phyloP scores from a whole-genome alignment of 2,888 invertebrate genomes.

The Drosophila picticornis region DNA sequence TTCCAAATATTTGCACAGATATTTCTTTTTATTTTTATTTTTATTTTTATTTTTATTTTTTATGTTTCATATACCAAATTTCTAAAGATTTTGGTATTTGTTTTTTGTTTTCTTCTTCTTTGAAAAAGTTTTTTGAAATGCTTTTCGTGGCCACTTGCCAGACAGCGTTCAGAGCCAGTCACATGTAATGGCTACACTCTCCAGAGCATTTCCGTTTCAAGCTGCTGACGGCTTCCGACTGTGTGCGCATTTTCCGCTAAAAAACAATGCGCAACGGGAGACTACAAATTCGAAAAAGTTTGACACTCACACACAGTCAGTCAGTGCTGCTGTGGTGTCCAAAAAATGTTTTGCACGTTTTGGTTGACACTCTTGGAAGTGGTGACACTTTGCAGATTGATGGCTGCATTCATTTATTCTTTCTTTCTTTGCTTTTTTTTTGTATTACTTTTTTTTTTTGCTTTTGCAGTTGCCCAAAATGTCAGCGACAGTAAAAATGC shows the following conservation, averaged over 20 bases:
- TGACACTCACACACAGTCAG: background rate
- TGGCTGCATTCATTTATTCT: constrained; percentile 55
- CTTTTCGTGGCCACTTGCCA: constrained; percentile 18
- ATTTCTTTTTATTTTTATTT: background rate
- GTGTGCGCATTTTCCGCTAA: constrained; percentile 16
- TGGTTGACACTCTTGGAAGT: constrained; percentile 50
- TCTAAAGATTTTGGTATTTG: constrained; percentile 3
- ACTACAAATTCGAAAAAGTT: background rate
- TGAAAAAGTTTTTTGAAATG: constrained; percentile 11
- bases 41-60: too few species aligned
- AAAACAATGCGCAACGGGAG: constrained; percentile 5
- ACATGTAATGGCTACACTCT: background rate
- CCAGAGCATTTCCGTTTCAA: constrained; percentile 10
- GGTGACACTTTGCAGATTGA: constrained; percentile 73
- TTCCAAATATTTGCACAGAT: constrained; percentile 34
- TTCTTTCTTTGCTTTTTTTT: constrained; percentile 1
- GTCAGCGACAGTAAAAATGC: constrained; percentile 43
- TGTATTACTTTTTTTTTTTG: background rate
- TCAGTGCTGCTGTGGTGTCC: background rate
- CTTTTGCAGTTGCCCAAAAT: constrained; percentile 35
- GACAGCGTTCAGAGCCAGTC: background rate
- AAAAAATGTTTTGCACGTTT: constrained; percentile 56
- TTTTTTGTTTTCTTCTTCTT: background rate
- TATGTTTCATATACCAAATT: too few species aligned
- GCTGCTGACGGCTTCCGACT: constrained; percentile 8